Percentiles rank a stretch among this genome's conserved stretches.
Evolutionary conservation across 2,888 invertebrate species (phyloP).

Genomic region (Megamerina dolium): DNA sequence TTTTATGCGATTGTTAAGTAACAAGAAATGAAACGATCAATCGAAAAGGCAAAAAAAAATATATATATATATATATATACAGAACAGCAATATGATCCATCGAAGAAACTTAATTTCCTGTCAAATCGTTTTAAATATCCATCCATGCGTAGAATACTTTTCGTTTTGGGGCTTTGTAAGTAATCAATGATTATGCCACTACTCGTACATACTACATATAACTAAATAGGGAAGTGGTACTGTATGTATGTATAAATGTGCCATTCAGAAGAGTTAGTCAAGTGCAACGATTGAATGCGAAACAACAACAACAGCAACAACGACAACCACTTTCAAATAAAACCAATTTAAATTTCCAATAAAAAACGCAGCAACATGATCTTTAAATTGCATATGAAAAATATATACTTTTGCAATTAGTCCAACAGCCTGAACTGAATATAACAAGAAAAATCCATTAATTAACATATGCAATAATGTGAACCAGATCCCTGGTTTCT

Average conservation of each 20-base stretch:
- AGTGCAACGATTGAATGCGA: no score
- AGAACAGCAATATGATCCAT: conserved; percentile 28
- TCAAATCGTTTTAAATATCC: conserved; percentile 28
- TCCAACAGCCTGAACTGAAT: no score
- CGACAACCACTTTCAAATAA: no score
- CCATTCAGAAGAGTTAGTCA: no score
- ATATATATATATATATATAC: not conserved
- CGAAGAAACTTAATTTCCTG: conserved; percentile 44
- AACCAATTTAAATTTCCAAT: not conserved
- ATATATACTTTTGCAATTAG: not conserved
- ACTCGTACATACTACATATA: no score
- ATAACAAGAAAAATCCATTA: not conserved
- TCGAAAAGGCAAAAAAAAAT: not conserved
- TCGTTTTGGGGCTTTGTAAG: no score
- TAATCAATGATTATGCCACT: no score
- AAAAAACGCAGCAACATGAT: not conserved
- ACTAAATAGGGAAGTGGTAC: no score
- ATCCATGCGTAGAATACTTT: conserved; percentile 5
- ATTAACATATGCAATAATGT: not conserved
- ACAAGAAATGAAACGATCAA: conserved; percentile 1
- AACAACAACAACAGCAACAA: no score
- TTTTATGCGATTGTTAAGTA: not conserved
- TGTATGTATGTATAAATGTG: no score
- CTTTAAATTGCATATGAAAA: not conserved
- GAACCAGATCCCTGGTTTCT: no score